These are phyloP conservation scores for Ruditapes philippinarum DNA, from an alignment of 1,140 invertebrate species.

Conservation along the genomic window DNA sequence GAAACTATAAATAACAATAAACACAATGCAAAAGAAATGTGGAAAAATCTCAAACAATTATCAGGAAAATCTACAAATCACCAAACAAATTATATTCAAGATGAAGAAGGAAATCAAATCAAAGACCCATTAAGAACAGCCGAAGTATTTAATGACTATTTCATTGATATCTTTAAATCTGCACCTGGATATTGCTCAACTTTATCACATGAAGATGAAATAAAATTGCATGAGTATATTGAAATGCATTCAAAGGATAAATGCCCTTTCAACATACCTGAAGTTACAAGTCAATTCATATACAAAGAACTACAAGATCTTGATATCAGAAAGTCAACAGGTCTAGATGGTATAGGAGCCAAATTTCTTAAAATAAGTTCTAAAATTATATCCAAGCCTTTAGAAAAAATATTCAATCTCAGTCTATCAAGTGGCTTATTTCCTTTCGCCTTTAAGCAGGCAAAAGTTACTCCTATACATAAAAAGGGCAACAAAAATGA, in stretches of 20 bases:
- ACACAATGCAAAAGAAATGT: background rate
- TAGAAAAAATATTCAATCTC: too few relatives aligned
- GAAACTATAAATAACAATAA: background rate
- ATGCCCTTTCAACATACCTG: background rate
- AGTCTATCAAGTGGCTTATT: too few relatives aligned
- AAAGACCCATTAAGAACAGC: background rate
- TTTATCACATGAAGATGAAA: too few relatives aligned
- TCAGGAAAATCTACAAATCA: background rate
- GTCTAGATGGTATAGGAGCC: background rate
- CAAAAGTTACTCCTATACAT: background rate
- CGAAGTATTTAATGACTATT: background rate
- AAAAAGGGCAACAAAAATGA: too few relatives aligned
- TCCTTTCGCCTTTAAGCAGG: background rate
- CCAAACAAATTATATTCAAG: background rate
- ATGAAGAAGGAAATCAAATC: background rate
- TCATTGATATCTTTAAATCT: background rate
- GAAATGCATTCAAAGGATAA: background rate
- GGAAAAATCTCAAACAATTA: background rate
- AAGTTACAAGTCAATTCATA: background rate
- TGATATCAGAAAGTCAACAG: background rate
- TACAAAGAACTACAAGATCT: background rate
- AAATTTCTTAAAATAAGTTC: background rate
- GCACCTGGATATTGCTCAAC: background rate
- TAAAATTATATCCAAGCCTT: background rate
- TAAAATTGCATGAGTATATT: too few relatives aligned